Percentiles rank a stretch among this genome's conserved stretches.
Evolutionary conservation across 2,113 vertebrate species (phyloP).

Genomic region (Nestor notabilis): DNA sequence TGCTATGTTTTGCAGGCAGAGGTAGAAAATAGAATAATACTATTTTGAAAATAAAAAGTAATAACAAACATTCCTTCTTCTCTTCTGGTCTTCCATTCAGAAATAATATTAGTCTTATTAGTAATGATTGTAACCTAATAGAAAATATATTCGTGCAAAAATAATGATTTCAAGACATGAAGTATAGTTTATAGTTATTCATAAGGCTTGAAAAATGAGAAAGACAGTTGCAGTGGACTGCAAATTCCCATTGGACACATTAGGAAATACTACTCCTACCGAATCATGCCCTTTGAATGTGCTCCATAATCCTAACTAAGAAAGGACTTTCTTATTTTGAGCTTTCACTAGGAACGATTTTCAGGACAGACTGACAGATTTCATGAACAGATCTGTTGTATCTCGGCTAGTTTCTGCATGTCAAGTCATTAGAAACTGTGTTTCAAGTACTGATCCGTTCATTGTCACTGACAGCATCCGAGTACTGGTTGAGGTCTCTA

Average conservation of each 20-base stretch:
- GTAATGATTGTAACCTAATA: not conserved
- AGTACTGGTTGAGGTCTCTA: fast-evolving
- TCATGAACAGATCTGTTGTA: not conserved
- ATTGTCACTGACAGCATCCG: not conserved
- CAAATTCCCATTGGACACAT: not conserved
- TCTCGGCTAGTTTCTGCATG: not conserved
- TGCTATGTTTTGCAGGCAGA: not conserved
- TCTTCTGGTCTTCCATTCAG: not conserved
- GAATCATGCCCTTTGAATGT: not conserved
- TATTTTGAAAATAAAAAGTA: not conserved
- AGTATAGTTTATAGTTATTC: not conserved
- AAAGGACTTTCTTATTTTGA: not conserved
- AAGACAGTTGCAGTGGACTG: not conserved
- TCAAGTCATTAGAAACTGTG: not conserved
- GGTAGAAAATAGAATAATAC: not conserved
- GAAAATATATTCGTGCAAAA: not conserved
- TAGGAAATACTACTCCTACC: not conserved
- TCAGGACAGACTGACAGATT: not conserved
- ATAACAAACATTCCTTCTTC: not conserved
- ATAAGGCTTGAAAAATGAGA: not conserved
- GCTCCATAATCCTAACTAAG: not conserved
- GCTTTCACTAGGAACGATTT: not conserved
- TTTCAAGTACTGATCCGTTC: not conserved
- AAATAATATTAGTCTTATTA: not conserved
- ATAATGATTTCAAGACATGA: not conserved